A percentile compares a stretch with the other conserved stretches of the same genome.
These are phyloP conservation scores for Elysia chlorotica DNA, from an alignment of 1,140 invertebrate species.

Conservation along the genomic window DNA sequence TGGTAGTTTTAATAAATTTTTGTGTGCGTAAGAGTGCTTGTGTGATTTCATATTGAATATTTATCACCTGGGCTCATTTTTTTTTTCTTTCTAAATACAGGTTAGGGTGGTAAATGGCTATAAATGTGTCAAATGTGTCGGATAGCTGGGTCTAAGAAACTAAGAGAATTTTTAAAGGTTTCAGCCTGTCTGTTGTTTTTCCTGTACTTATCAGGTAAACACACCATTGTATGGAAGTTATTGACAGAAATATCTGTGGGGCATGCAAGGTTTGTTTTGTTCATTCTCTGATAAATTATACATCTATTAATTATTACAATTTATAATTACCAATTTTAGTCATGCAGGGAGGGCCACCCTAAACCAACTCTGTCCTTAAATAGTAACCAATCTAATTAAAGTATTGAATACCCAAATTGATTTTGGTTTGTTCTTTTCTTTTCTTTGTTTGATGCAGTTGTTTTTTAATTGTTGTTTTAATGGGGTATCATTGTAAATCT, in stretches of 20 bases:
- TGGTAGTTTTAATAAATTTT: background rate
- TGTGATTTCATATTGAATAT: background rate
- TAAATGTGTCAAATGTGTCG: too few species aligned
- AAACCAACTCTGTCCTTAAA: conserved; percentile 23
- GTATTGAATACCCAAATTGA: conserved; percentile 20
- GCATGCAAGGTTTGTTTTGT: background rate
- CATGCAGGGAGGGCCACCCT: conserved; percentile 16
- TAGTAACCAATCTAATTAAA: conserved; percentile 24
- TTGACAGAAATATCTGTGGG: background rate
- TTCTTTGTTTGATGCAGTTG: background rate
- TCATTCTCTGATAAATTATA: background rate
- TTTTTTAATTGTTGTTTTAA: too few species aligned
- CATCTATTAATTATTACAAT: background rate
- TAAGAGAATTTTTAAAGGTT: background rate
- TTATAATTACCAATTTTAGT: conserved; percentile 2
- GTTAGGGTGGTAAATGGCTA: too few species aligned
- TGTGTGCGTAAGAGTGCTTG: background rate
- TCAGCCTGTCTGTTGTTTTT: background rate
- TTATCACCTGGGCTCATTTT: background rate
- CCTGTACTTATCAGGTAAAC: too few species aligned
- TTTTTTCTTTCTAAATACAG: background rate
- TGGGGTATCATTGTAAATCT: too few species aligned
- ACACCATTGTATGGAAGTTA: too few species aligned
- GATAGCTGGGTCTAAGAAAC: too few species aligned
- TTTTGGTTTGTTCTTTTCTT: background rate